Evolutionary conservation across 2,113 vertebrate genomes (phyloP), one percentile per base, ranked within the genome.

Genomic region (Oncorhynchus mykiss): DNA sequence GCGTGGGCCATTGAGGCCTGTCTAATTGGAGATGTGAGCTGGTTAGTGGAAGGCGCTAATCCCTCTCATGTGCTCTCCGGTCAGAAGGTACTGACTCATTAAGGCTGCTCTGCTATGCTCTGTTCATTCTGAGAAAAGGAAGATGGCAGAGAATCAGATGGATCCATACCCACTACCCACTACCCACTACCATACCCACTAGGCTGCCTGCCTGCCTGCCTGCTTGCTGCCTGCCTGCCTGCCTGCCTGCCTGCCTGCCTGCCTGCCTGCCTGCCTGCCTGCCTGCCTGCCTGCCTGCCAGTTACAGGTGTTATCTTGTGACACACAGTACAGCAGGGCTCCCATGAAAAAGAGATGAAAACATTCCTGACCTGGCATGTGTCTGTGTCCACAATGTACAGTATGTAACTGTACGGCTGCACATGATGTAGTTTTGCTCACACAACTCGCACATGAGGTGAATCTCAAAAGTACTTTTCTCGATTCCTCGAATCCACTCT

Each of bases 61-160:
- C 92, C 91, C 84, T 91, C 87, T 93, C 92, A 92, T 93, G 91
- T 90, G 91, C 87, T 91, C 82, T 85, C 78, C 73, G 89, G 89
- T 93, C 90, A 92, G 88, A 92, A 91, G 87, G 85, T 80, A 91
- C 84, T 82, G 88, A 91, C 89, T 93, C 90, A 90, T 93, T 93
- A 92, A 81, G 80, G 76, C 72, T 20, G 73, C 85, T 90, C 87
- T 80, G 84, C 89, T 93, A 92, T 80, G 80, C 80, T 88, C 72
- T 67, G 84, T 81, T 88, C 66, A 81, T 83, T 88, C 73, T 84
- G 81, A 91, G 87, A 84, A 89, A 84, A 82, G 29, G 51, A 54
- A 14, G 75, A 86, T 85, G 80, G 83, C 81, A 82, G 78, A 60
- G 86, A 88, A 67, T 76, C 83, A 75, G 67, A 31, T 60, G 34